Percentiles rank a stretch among this genome's conserved stretches.
Evolutionary conservation across 2,113 vertebrate genomes (phyloP).

Genomic region (Hippopotamus amphibius): DNA sequence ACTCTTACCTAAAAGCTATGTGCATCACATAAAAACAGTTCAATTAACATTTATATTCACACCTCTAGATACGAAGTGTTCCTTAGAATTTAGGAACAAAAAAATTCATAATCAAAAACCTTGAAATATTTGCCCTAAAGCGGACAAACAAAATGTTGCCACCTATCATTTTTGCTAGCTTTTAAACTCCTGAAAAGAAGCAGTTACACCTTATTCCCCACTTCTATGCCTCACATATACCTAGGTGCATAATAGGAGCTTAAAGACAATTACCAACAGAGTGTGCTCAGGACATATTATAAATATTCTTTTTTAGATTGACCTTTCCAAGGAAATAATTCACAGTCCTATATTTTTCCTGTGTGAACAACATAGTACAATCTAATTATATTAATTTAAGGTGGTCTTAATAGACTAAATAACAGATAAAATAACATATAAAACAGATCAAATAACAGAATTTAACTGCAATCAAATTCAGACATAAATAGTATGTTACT

Average conservation of each 20-base stretch:
- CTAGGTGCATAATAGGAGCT: neutral
- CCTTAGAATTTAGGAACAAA: neutral
- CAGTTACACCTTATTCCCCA: neutral
- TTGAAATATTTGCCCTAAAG: neutral
- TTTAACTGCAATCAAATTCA: conserved; percentile 46
- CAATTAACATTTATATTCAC: neutral
- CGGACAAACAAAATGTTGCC: neutral
- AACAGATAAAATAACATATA: neutral
- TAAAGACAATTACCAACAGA: neutral
- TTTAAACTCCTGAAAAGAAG: neutral
- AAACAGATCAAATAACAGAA: conserved; percentile 22
- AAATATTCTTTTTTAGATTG: neutral
- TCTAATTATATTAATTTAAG: conserved; percentile 3
- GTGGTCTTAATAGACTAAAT: neutral
- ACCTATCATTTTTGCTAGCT: neutral
- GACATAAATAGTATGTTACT: conserved; percentile 44
- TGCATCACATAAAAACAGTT: neutral
- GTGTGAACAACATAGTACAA: conserved; percentile 1
- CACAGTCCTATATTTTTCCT: neutral
- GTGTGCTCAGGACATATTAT: neutral
- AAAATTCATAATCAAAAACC: conserved; percentile 19
- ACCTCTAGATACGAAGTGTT: neutral
- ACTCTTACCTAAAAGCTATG: neutral
- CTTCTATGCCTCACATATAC: neutral
- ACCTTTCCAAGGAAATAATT: neutral